These are phyloP conservation scores for Ennomos quercinarius DNA, from an alignment of 2,888 invertebrate species.

Conservation along the genomic window DNA sequence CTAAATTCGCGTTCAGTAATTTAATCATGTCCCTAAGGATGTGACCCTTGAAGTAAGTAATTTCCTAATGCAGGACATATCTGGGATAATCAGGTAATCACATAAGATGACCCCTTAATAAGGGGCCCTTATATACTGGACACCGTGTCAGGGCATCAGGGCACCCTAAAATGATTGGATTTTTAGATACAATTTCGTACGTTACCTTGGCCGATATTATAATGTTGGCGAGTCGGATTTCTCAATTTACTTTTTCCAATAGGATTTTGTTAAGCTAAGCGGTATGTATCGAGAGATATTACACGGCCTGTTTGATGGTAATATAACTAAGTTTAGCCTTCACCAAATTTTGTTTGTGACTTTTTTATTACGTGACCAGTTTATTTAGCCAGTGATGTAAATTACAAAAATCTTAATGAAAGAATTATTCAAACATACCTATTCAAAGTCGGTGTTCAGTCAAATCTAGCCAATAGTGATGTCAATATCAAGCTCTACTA, in stretches of 20 bases:
- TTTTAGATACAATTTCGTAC: constrained; percentile 15
- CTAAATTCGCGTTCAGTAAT: constrained; percentile 6
- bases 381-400: too few species aligned
- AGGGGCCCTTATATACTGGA: constrained; percentile 1
- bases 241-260: neutral
- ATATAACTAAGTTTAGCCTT: too few species aligned
- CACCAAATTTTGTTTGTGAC: too few species aligned
- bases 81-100: constrained; percentile 27
- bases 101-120: constrained; percentile 16
- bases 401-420: too few species aligned
- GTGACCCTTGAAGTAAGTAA: constrained; percentile 21
- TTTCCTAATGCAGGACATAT: constrained; percentile 20
- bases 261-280: neutral
- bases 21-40: constrained; percentile 10
- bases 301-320: too few species aligned
- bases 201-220: constrained; percentile 15
- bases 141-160: constrained; percentile 5
- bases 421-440: too few species aligned
- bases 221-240: constrained; percentile 4
- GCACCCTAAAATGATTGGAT: constrained; percentile 15
- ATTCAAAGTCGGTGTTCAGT: too few species aligned
- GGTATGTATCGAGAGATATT: too few species aligned
- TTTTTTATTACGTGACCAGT: too few species aligned
- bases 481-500: too few species aligned
- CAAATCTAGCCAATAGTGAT: too few species aligned